Percentiles rank a stretch among this genome's conserved stretches.
Evolutionary conservation across 2,797 vertebrate genomes (phyloP).

Genomic region (Bovichtus diacanthus): DNA sequence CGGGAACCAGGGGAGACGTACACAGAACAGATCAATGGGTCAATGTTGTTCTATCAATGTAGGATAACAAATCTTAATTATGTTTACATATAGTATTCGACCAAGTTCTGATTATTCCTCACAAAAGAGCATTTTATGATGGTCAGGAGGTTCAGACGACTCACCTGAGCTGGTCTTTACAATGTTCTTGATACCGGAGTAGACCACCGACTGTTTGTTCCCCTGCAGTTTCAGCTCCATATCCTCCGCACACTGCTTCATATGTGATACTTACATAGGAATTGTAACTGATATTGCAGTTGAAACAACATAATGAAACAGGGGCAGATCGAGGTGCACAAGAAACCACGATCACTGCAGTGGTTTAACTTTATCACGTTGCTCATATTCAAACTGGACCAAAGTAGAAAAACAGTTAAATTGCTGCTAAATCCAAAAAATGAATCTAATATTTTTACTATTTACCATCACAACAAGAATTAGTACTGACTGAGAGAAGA

Average conservation of each 20-base stretch:
- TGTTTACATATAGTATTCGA: not conserved
- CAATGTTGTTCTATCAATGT: no score
- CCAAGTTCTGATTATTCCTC: not conserved
- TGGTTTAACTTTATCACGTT: not conserved
- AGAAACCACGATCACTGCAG: not conserved
- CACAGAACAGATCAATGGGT: not conserved
- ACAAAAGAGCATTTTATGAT: not conserved
- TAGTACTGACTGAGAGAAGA: not conserved
- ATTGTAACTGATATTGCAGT: conserved; percentile 59
- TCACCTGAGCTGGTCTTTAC: conserved; percentile 95
- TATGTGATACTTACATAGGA: conserved; percentile 95
- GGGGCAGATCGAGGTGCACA: rapidly evolving
- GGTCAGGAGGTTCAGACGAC: conserved; percentile 37
- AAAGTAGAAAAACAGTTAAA: not conserved
- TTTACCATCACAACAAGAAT: not conserved
- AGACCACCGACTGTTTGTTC: conserved; percentile 93
- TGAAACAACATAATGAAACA: not conserved
- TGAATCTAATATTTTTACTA: not conserved
- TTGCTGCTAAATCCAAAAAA: not conserved
- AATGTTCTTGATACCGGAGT: conserved; percentile 97
- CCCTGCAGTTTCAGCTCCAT: conserved; percentile 93
- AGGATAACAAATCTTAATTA: not conserved
- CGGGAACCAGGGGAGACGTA: conserved; percentile 11
- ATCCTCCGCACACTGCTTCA: conserved; percentile 98
- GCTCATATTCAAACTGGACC: not conserved